These are phyloP conservation scores for Zootermopsis nevadensis DNA, from an alignment of 2,888 invertebrate genomes.

Conservation along the genomic window DNA sequence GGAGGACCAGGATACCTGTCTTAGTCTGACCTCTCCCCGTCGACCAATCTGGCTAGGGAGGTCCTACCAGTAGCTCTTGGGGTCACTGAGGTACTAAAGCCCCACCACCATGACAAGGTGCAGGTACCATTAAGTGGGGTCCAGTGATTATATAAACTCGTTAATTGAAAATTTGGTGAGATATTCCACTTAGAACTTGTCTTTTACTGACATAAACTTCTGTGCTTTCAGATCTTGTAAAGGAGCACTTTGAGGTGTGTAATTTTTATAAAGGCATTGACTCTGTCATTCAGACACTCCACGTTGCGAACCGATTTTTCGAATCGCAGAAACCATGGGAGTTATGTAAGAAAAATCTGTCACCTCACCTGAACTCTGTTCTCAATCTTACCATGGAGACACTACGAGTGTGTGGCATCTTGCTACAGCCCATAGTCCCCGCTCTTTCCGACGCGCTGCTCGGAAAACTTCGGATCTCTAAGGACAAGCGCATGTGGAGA, in stretches of 20 bases:
- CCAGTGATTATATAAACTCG: too few relatives aligned
- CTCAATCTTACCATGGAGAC: conserved; percentile 88
- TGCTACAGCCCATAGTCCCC: conserved; percentile 90
- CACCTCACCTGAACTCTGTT: conserved; percentile 75
- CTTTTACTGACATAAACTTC: background rate
- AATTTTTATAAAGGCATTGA: conserved; percentile 89
- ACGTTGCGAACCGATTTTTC: conserved; percentile 87
- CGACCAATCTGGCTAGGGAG: too few relatives aligned
- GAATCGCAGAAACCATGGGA: conserved; percentile 91
- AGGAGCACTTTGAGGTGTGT: conserved; percentile 76
- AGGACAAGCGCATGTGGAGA: conserved; percentile 65
- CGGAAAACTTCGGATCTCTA: conserved; percentile 72
- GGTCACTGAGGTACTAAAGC: too few relatives aligned
- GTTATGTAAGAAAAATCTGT: conserved; percentile 71
- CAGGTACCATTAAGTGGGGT: too few relatives aligned
- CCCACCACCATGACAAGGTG: too few relatives aligned
- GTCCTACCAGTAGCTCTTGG: too few relatives aligned
- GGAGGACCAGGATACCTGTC: too few relatives aligned
- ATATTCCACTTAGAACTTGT: too few relatives aligned
- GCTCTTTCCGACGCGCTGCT: conserved; percentile 75
- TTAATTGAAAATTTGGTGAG: too few relatives aligned
- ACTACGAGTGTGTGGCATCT: conserved; percentile 80
- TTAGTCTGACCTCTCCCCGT: too few relatives aligned
- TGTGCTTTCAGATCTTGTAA: conserved; percentile 69
- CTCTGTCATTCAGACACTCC: conserved; percentile 77